Evolutionary conservation across 2,888 invertebrate genomes (phyloP).

Genomic region (Tipula helvola): DNA sequence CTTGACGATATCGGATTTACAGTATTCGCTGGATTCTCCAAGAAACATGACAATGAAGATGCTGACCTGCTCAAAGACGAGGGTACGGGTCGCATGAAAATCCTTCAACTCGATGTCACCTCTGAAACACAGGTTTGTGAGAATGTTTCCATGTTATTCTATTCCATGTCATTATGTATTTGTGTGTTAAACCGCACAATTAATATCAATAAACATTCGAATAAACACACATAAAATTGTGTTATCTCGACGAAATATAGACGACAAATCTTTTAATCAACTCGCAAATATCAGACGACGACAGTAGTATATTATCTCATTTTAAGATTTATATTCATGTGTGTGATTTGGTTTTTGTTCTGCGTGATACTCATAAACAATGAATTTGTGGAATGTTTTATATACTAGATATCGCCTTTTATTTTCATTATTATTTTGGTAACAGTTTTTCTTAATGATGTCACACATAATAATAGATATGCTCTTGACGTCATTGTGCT

Average conservation of each 20-base stretch:
- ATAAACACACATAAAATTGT: background rate
- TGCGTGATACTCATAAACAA: background rate
- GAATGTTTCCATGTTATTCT: background rate
- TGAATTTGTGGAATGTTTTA: background rate
- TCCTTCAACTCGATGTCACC: slow-evolving; percentile 68
- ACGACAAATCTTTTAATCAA: background rate
- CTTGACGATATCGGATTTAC: slow-evolving; percentile 76
- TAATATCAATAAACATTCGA: background rate
- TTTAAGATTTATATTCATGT: background rate
- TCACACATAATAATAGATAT: background rate
- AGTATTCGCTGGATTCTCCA: slow-evolving; percentile 75
- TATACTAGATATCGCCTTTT: background rate
- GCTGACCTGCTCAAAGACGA: slow-evolving; percentile 65
- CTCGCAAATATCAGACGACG: background rate
- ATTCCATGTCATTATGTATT: background rate
- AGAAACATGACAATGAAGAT: slow-evolving; percentile 50
- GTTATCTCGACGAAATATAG: background rate
- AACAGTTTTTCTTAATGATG: background rate
- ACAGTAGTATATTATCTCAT: background rate
- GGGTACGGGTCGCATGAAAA: slow-evolving; percentile 59
- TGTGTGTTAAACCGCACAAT: background rate
- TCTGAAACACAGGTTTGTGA: slow-evolving; percentile 53
- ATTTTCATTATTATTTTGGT: background rate
- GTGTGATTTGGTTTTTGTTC: background rate
- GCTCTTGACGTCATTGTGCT: background rate